A percentile compares a stretch with the other conserved stretches of the same genome.
Evolutionary conservation across 2,113 vertebrate genomes (phyloP).

Genomic region (Solea senegalensis): DNA sequence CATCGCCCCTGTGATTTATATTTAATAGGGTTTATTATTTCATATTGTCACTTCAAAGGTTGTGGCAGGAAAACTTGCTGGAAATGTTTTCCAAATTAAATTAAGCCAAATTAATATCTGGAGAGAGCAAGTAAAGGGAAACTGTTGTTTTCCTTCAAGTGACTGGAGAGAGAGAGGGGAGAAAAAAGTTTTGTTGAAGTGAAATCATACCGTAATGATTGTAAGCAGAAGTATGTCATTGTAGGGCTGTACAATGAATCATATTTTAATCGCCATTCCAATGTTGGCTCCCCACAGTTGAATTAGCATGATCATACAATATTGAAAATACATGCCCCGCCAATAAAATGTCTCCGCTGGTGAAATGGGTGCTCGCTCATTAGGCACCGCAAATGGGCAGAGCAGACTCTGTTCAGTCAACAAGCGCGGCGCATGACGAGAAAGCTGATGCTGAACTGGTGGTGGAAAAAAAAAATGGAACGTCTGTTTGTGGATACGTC

Average conservation of each 20-base stretch:
- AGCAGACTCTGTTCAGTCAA: too few species aligned
- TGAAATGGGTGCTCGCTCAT: too few species aligned
- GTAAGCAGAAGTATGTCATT: constrained; percentile 53
- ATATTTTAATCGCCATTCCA: too few species aligned
- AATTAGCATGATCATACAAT: too few species aligned
- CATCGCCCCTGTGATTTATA: constrained; percentile 83
- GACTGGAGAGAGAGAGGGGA: constrained; percentile 14
- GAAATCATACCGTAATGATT: constrained; percentile 58
- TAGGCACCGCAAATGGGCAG: too few species aligned
- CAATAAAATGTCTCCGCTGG: too few species aligned
- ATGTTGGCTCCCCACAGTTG: too few species aligned
- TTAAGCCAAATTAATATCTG: constrained; percentile 81
- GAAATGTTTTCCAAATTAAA: constrained; percentile 83
- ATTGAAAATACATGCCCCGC: too few species aligned
- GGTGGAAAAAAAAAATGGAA: too few species aligned
- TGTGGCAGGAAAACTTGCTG: constrained; percentile 78
- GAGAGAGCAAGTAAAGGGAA: constrained; percentile 64
- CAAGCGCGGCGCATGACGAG: too few species aligned
- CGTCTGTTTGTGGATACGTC: too few species aligned
- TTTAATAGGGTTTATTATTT: constrained; percentile 88
- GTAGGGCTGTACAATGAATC: not conserved
- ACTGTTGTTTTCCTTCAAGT: constrained; percentile 62
- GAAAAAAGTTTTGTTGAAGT: constrained; percentile 47
- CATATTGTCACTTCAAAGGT: constrained; percentile 85
- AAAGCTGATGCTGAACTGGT: too few species aligned